Percentiles rank a stretch among this genome's conserved stretches.
Evolutionary conservation across 2,113 vertebrate genomes (phyloP).

Genomic region (Elephantulus edwardii): DNA sequence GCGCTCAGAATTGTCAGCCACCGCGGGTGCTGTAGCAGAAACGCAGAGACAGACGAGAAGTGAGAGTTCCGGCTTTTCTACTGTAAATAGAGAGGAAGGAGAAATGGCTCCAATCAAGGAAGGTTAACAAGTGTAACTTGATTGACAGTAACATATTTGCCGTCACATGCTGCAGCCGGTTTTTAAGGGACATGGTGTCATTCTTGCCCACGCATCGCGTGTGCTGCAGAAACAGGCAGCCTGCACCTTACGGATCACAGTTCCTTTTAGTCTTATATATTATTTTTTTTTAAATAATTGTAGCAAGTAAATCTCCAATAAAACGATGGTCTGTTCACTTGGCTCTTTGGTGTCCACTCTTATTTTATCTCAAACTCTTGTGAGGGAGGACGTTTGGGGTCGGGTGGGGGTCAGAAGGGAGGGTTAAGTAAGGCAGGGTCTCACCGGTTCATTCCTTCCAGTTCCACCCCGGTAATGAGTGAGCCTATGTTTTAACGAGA

Average conservation of each 20-base stretch:
- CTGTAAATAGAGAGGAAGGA: conserved; percentile 85
- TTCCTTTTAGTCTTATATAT: conserved; percentile 86
- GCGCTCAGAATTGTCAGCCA: conserved; percentile 82
- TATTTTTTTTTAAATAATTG: conserved; percentile 89
- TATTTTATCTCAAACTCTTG: not conserved
- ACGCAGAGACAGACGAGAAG: conserved; percentile 75
- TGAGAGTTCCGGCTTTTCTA: conserved; percentile 84
- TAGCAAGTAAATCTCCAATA: conserved; percentile 98
- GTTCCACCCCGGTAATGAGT: too few species aligned
- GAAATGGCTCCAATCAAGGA: conserved; percentile 85
- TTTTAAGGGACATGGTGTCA: conserved; percentile 87
- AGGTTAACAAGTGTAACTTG: conserved; percentile 80
- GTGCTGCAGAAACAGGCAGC: conserved; percentile 90
- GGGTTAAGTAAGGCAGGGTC: too few species aligned
- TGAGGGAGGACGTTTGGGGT: too few species aligned
- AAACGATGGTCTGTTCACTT: conserved; percentile 93
- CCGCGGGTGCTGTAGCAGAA: conserved; percentile 79
- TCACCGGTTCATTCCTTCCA: too few species aligned
- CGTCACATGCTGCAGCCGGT: conserved; percentile 87
- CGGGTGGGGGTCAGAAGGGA: too few species aligned
- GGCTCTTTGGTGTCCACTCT: conserved; percentile 56
- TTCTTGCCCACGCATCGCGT: conserved; percentile 89
- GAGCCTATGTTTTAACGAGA: too few species aligned
- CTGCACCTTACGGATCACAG: conserved; percentile 95
- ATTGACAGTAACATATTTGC: conserved; percentile 85